Conservation (phyloP, 2,888 invertebrate species). For the Pollenia labialis region DNA sequence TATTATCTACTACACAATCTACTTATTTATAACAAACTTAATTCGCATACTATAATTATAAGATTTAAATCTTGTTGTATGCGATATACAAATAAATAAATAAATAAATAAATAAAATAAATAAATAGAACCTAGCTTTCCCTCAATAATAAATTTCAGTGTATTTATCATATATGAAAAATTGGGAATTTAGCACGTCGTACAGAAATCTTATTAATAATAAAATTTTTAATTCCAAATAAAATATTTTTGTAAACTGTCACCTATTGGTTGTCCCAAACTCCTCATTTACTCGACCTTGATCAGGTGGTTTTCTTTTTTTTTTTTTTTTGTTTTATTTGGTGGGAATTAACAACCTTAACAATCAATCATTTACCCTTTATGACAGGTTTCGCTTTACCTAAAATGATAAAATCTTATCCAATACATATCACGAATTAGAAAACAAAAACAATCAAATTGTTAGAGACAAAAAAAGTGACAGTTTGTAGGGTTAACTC, state of each 20-base stretch:
- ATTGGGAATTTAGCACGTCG: no score
- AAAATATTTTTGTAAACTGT: background rate
- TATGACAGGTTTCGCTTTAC: constrained; percentile 62
- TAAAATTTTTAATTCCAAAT: no score
- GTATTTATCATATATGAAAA: no score
- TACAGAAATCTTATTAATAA: no score
- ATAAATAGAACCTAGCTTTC: no score
- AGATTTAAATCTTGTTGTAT: no score
- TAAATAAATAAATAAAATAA: no score
- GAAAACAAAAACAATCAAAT: constrained; percentile 25
- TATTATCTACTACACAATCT: no score
- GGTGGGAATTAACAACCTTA: constrained; percentile 19
- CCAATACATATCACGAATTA: constrained; percentile 46
- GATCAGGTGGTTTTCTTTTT: constrained; percentile 32
- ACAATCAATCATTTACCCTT: constrained; percentile 64
- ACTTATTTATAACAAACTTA: no score
- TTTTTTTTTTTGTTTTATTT: background rate
- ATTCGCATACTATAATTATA: no score
- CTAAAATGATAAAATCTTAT: constrained; percentile 70
- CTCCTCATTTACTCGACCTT: background rate
- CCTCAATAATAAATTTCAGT: no score
- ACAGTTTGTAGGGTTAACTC: constrained; percentile 58
- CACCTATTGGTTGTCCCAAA: background rate
- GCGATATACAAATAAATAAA: no score
- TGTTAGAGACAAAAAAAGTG: constrained; percentile 8